Base-by-base conservation (phyloP, 2,888 invertebrate species). In the Willowsia nigromaculata region DNA sequence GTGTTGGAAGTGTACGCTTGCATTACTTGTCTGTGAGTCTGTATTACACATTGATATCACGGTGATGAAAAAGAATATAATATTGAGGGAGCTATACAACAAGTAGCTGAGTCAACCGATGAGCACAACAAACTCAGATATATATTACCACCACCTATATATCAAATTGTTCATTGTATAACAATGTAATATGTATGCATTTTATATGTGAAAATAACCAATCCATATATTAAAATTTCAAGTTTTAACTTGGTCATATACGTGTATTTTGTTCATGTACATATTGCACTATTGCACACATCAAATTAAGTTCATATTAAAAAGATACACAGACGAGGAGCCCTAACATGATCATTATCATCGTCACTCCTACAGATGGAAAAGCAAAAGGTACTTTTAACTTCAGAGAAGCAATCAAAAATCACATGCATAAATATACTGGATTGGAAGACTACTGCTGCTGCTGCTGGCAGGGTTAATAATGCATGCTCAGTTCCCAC, bases 401-500 rank as follows among this genome's bases (percentile, higher is more conserved):
- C 56, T 56, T 65, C n/a, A 65, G 27, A 65, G 65, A 65, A 2
- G 22, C 62, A 62, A 62, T 62, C 62, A 62, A 62, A 62, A 62
- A 15, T 62, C 30, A 53, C 53, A 30, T 62, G 30, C 27, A 30
- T 2, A 62, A 30, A 30, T 30, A 62, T 30, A 62, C 33, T 27
- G 11, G 62, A n/a, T 62, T 11, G 62, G 33, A 27, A 9, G 43
- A 43, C 43, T 43, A n/a, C 43, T 43, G 37, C 5, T 9, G 5
- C 9, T 4, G 37, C 37, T 6, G 37, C 6, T 13, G 11, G 43
- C 30, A 30, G 62, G 4, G 30, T 11, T 62, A 25, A 30, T 33
- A 30, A 43, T 62, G 25, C 62, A 30, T 15, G 13, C 30, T 13
- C 15, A 4, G 5, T 22, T 59, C 5, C 30, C 4, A 13, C 62